A percentile compares a stretch with the other conserved stretches of the same genome.
These are phyloP conservation scores for Schizopygopsis malacanthus DNA, from an alignment of 2,797 vertebrate genomes.

Conservation along the genomic window DNA sequence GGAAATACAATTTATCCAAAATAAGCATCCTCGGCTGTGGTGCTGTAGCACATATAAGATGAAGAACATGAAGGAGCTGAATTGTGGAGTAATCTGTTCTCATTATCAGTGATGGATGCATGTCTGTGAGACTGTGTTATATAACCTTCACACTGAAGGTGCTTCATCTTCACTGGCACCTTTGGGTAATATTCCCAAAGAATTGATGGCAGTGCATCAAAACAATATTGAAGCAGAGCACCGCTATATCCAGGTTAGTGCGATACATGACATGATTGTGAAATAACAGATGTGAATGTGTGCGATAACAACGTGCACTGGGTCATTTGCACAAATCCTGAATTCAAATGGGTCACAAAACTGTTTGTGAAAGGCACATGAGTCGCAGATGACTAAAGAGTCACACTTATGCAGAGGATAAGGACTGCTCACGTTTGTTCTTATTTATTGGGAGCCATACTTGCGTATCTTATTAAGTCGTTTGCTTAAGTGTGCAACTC, in stretches of 20 bases:
- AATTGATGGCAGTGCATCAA: constrained; percentile 46
- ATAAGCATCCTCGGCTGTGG: constrained; percentile 30
- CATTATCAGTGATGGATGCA: constrained; percentile 54
- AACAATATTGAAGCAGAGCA: constrained; percentile 24
- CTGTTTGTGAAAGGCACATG: background rate
- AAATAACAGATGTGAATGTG: constrained; percentile 23
- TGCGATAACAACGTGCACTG: background rate
- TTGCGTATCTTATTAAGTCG: constrained; percentile 21
- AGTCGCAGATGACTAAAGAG: background rate
- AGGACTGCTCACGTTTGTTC: constrained; percentile 11
- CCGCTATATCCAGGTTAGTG: constrained; percentile 23
- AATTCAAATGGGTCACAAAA: background rate
- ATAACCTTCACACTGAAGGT: constrained; percentile 51
- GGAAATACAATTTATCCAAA: constrained; percentile 12
- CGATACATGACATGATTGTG: background rate
- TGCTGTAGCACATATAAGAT: constrained; percentile 29
- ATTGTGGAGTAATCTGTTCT: constrained; percentile 50
- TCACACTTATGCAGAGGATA: background rate
- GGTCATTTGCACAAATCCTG: constrained; percentile 20
- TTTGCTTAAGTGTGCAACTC: constrained; percentile 8
- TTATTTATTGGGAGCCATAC: background rate
- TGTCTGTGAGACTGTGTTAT: constrained; percentile 41
- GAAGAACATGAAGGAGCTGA: constrained; percentile 27
- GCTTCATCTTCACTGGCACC: constrained; percentile 42
- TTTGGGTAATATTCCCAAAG: constrained; percentile 16